Base-by-base conservation (phyloP, 2,797 vertebrate genomes). In the Notoglanidium macrostoma region DNA sequence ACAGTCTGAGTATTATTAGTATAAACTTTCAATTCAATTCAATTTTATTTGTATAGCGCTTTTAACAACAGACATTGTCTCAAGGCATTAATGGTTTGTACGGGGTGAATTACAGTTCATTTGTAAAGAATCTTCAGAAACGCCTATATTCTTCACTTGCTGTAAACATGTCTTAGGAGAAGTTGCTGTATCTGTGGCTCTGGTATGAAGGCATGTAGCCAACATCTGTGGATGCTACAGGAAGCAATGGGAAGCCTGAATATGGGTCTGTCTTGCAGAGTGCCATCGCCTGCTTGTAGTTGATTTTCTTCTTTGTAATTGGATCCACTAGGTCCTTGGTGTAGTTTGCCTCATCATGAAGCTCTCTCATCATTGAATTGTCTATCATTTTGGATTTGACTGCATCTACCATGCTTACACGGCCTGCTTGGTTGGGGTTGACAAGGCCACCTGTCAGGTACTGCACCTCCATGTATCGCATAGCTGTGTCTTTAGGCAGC, bases 391-490 rank as follows among this genome's bases (percentile, higher is more conserved):
- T 97, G 0, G 90, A 92, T 72, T 92, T 94, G 76, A 95, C 86
- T 17, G 98, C 98, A 77, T 99, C 96, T 0, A 92, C 17, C 67
- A 98, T 82, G 0, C 92, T 95, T 61, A 98, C 94, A 76, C 98
- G 96, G 21, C 94, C 94, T 0, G 96, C 94, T 87, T 92, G 96
- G 87, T 93, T 97, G 82, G 98, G 97, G 91, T 97, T 93, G 0
- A 99, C 95, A 85, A 99, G 96, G 19, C 98, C 98, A 78, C 98
- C 98, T 0, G 98, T 99, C 84, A 99, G 94, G 87, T 97, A 94
- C 92, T 99, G 98, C 19, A 93, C 97, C 92, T 96, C 96, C 94
- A 99, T 94, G 92, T 97, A 97, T 0, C 96, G 96, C 74, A 96
- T 94, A 83, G 94, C 97, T 0, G 92, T 97, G 21, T 98, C 97